phyloP scores from a whole-genome alignment of 2,888 invertebrate genomes.

The Archaeoteleia sp. region DNA sequence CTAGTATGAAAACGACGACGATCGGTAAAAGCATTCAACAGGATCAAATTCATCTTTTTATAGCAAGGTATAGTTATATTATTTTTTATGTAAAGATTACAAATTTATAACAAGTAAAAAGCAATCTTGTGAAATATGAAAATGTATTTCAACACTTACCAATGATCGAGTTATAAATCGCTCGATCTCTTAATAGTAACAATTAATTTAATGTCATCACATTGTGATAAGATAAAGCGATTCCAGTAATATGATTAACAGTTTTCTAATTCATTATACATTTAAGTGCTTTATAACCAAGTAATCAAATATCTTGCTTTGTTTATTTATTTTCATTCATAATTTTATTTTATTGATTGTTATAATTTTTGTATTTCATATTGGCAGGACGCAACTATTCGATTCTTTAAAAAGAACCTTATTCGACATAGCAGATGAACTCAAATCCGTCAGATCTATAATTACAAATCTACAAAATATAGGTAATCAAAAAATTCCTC shows the following conservation, averaged over 20 bases:
- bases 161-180: no score
- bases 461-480: conserved; percentile 58
- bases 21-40: conserved; percentile 56
- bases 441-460: conserved; percentile 56
- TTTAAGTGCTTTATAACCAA: no score
- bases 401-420: conserved; percentile 48
- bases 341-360: conserved; percentile 11
- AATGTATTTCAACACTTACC: no score
- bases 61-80: conserved; percentile 59
- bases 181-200: no score
- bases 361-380: no score
- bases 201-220: no score
- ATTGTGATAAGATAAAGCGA: conserved; percentile 19
- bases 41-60: conserved; percentile 50
- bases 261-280: no score
- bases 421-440: conserved; percentile 55
- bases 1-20: conserved; percentile 63
- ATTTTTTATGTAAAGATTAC: no score
- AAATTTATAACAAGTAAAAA: neutral
- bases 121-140: no score
- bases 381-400: conserved; percentile 53
- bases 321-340: no score
- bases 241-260: no score
- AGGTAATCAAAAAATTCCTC: conserved; percentile 59
- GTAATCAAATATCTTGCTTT: no score